These are phyloP conservation scores for Strigamia maritima DNA, from an alignment of 2,888 invertebrate species.

Conservation along the genomic window DNA sequence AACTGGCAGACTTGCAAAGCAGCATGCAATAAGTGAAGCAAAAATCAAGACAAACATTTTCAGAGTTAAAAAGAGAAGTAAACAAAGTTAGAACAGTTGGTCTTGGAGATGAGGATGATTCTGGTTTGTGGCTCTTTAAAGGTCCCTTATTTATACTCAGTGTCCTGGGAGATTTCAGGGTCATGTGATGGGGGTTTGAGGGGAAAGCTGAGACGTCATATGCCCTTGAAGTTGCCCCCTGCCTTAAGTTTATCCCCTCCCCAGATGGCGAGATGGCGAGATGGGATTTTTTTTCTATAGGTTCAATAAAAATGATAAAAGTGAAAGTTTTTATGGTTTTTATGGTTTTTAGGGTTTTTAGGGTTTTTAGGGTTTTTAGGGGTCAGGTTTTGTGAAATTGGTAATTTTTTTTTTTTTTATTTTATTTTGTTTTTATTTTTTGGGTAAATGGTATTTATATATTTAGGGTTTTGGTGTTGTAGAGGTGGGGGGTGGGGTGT, in stretches of 20 bases:
- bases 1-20: neutral
- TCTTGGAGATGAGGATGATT: neutral
- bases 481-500: too few relatives aligned
- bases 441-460: too few relatives aligned
- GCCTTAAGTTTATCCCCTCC: neutral
- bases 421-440: too few relatives aligned
- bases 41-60: neutral
- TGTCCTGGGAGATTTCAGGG: neutral
- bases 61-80: neutral
- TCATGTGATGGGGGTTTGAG: neutral
- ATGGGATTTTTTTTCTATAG: too few relatives aligned
- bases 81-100: neutral
- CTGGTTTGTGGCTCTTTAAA: neutral
- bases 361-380: too few relatives aligned
- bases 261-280: neutral
- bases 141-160: neutral
- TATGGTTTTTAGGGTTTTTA: too few relatives aligned
- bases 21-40: neutral
- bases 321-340: too few relatives aligned
- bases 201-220: conserved; percentile 1
- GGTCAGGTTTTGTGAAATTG: too few relatives aligned
- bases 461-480: too few relatives aligned
- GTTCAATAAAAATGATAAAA: too few relatives aligned
- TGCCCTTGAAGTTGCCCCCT: neutral
- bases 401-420: too few relatives aligned